phyloP scores from a whole-genome alignment of 2,113 vertebrate genomes.

The Neotoma lepida region DNA sequence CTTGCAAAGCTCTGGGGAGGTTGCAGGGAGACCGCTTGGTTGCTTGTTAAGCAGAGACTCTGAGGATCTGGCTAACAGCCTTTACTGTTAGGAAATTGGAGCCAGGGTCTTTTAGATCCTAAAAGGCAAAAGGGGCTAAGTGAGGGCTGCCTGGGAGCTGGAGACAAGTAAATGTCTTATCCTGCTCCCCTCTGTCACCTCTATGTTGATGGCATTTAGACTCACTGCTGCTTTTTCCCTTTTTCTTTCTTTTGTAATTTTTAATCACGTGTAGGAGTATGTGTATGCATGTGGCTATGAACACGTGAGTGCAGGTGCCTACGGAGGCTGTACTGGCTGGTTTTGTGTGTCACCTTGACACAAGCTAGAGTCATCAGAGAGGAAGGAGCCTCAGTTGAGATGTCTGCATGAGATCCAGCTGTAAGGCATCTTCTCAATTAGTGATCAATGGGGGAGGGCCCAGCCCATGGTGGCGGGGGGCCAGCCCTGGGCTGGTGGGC shows the following conservation, averaged over 20 bases:
- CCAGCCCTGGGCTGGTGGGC: background rate
- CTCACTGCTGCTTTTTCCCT: background rate
- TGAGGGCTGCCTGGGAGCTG: background rate
- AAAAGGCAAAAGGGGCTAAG: background rate
- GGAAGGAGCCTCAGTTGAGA: background rate
- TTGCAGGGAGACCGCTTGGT: background rate
- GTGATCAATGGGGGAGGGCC: background rate
- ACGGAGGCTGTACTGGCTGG: background rate
- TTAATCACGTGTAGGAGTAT: background rate
- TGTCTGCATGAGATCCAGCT: background rate
- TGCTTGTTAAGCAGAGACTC: background rate
- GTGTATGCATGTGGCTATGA: background rate
- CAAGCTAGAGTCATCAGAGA: background rate
- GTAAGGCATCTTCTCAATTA: background rate
- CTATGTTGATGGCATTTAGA: background rate
- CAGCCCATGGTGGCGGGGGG: background rate
- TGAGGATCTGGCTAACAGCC: background rate
- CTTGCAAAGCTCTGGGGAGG: background rate
- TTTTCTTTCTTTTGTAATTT: background rate
- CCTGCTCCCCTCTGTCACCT: background rate
- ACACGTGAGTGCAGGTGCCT: background rate
- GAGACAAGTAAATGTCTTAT: background rate
- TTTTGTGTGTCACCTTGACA: background rate
- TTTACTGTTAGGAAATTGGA: constrained; percentile 2
- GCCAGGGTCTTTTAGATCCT: background rate